A percentile compares a stretch with the other conserved stretches of the same genome.
phyloP scores from a whole-genome alignment of 35 echinoderm and acorn worm genomes.

The Ptychodera flava region DNA sequence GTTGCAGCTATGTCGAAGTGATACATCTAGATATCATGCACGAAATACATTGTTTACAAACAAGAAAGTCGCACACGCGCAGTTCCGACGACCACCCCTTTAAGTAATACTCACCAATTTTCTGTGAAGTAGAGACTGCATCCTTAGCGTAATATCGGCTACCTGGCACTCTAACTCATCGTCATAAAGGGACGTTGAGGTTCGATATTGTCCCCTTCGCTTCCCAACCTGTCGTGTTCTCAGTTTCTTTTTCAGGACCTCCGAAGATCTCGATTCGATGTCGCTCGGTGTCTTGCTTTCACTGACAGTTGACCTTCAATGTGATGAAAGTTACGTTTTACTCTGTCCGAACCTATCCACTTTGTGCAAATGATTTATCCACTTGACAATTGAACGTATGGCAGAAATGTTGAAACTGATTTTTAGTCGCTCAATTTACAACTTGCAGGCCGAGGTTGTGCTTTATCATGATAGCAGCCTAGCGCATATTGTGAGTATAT shows the following conservation, averaged over 20 bases:
- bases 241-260: neutral
- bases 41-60: neutral
- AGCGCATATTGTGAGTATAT: too few relatives aligned
- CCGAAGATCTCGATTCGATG: neutral
- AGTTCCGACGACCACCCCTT: neutral
- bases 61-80: neutral
- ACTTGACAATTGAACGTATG: neutral
- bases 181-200: neutral
- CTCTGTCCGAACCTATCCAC: neutral
- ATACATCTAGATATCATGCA: too few relatives aligned
- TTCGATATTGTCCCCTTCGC: neutral
- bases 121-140: neutral
- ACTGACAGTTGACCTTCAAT: too few relatives aligned
- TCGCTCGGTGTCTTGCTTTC: neutral
- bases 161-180: neutral
- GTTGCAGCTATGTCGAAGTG: too few relatives aligned
- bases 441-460: too few relatives aligned
- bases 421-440: too few relatives aligned
- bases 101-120: neutral
- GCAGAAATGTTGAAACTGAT: too few relatives aligned
- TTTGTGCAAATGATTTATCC: neutral
- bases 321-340: neutral
- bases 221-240: neutral
- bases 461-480: too few relatives aligned
- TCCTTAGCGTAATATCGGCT: neutral